These are phyloP conservation scores for Mustelus asterias DNA, from an alignment of 2,113 vertebrate genomes.

Conservation along the genomic window DNA sequence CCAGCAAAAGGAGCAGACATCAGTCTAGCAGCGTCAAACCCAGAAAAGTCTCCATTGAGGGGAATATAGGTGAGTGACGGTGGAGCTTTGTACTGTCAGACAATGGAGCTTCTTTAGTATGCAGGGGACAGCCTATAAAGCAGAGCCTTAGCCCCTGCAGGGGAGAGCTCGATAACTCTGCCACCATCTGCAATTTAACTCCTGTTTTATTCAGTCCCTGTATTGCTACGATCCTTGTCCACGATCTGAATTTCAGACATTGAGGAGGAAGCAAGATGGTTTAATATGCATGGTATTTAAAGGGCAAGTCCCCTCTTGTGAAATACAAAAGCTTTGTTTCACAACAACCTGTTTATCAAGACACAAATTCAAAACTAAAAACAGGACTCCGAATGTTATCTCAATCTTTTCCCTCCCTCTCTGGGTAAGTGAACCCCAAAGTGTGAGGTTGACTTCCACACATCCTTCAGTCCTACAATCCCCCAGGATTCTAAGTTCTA, in stretches of 20 bases:
- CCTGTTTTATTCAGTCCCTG: background rate
- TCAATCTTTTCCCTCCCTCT: background rate
- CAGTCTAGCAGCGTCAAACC: slow-evolving; percentile 42
- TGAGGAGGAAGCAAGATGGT: background rate
- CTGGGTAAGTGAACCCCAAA: too few relatives aligned
- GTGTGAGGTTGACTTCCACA: background rate
- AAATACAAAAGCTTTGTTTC: background rate
- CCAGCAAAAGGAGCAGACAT: slow-evolving; percentile 12
- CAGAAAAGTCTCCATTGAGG: slow-evolving; percentile 77
- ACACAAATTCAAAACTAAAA: background rate
- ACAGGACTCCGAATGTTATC: background rate
- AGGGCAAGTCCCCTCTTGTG: background rate
- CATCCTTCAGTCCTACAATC: background rate
- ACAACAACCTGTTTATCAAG: background rate
- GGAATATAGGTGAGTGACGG: slow-evolving; percentile 75
- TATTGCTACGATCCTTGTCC: background rate
- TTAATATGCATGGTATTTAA: background rate
- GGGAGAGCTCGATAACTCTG: background rate
- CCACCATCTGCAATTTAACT: background rate
- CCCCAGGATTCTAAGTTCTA: background rate
- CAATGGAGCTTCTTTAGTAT: background rate
- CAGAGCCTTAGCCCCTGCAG: too few relatives aligned
- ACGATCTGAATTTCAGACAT: background rate
- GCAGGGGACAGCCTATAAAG: too few relatives aligned
- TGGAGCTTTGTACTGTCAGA: background rate